Conservation (phyloP, 2,797 vertebrate genomes). For the Garrulus glandarius region DNA sequence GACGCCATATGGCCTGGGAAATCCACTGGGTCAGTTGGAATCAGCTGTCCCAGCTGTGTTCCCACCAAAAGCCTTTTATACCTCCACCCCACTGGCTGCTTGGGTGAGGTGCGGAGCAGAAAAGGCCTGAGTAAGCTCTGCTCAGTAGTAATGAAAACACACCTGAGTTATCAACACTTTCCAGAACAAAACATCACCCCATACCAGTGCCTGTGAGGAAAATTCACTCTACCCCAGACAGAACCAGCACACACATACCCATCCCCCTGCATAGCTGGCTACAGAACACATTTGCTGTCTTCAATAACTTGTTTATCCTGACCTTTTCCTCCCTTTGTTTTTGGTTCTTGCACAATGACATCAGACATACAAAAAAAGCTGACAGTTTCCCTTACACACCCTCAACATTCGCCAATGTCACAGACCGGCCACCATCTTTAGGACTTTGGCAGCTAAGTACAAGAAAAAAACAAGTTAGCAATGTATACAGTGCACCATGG, state of each 20-base stretch:
- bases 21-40: not conserved
- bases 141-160: not conserved
- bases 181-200: not conserved
- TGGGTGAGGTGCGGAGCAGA: not conserved
- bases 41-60: not conserved
- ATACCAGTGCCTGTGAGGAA: not conserved
- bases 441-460: not conserved
- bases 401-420: not conserved
- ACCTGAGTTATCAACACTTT: not conserved
- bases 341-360: not conserved
- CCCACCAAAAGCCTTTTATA: not conserved
- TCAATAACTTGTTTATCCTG: conserved; percentile 5
- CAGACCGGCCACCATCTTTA: not conserved
- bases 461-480: not conserved
- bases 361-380: not conserved
- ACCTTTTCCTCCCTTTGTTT: conserved; percentile 40
- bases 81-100: not conserved
- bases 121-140: not conserved
- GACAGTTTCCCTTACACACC: not conserved
- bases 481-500: accelerated
- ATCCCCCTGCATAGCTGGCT: not conserved
- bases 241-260: not conserved
- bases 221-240: not conserved
- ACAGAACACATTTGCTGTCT: not conserved
- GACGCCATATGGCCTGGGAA: accelerated